Conservation (phyloP, 2,888 invertebrate genomes). For the Caenorhabditis uteleia region DNA sequence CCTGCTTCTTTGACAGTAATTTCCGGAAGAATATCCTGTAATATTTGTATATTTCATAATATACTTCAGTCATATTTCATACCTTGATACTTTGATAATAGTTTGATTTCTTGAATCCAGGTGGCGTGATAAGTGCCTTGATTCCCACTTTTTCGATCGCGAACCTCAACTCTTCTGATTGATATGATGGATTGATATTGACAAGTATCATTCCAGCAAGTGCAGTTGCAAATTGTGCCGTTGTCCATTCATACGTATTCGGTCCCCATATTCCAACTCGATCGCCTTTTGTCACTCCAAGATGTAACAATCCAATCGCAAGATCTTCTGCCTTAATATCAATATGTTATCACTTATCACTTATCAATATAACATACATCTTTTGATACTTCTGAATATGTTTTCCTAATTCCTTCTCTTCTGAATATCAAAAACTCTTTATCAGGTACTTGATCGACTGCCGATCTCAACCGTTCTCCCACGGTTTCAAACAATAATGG, state of each 20-base stretch:
- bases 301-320: conserved; percentile 78
- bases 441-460: conserved; percentile 64
- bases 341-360: no score
- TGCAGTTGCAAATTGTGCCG: conserved; percentile 78
- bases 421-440: conserved; percentile 68
- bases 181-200: conserved; percentile 80
- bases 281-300: conserved; percentile 80
- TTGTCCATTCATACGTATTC: conserved; percentile 80
- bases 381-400: conserved; percentile 60
- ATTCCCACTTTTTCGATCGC: conserved; percentile 77
- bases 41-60: background rate
- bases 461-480: conserved; percentile 62
- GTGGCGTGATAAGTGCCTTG: conserved; percentile 77
- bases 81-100: conserved; percentile 74
- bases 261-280: conserved; percentile 83
- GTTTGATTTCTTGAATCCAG: conserved; percentile 76
- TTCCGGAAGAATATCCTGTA: conserved; percentile 64
- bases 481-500: conserved; percentile 66
- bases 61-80: background rate
- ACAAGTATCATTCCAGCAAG: conserved; percentile 80
- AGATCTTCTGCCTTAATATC: conserved; percentile 77
- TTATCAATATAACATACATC: conserved; percentile 61
- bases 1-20: conserved; percentile 55
- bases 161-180: conserved; percentile 78
- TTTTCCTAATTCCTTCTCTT: conserved; percentile 60